phyloP scores from a whole-genome alignment of 1,140 invertebrate genomes.

The Cotesia chilonis region DNA sequence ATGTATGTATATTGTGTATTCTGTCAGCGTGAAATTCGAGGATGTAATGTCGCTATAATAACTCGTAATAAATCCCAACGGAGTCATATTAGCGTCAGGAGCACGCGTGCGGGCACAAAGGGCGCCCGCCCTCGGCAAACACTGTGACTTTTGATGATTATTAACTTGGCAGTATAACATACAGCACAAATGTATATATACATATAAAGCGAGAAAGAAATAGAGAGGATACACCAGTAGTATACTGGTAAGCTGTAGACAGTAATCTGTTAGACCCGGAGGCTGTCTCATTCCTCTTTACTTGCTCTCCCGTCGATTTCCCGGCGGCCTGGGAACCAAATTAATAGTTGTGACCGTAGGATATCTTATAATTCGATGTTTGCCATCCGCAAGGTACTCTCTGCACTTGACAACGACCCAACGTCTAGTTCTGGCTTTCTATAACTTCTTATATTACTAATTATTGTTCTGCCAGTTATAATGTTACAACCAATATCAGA shows the following conservation, averaged over 20 bases:
- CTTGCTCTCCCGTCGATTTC: constrained; percentile 43
- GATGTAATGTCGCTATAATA: constrained; percentile 63
- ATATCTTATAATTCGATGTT: constrained; percentile 57
- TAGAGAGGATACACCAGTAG: not conserved
- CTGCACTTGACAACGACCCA: constrained; percentile 30
- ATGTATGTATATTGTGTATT: constrained; percentile 8
- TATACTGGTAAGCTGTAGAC: constrained; percentile 48
- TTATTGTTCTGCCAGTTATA: not conserved
- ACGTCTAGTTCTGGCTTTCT: not conserved
- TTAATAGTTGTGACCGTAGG: constrained; percentile 62
- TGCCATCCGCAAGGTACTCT: constrained; percentile 21
- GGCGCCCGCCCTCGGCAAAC: constrained; percentile 63
- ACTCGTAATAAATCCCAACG: constrained; percentile 64
- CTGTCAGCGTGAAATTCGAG: constrained; percentile 51
- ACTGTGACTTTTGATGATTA: constrained; percentile 68
- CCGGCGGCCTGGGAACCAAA: constrained; percentile 61
- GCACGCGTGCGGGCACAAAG: constrained; percentile 64
- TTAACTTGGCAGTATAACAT: constrained; percentile 62
- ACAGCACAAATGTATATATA: constrained; percentile 43
- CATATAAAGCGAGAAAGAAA: constrained; percentile 31
- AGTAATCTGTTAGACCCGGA: constrained; percentile 63
- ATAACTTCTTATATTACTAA: constrained; percentile 13
- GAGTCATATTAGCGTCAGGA: constrained; percentile 66
- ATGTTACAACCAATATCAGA: not conserved
- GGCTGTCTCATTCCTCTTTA: constrained; percentile 45